Base-by-base conservation (phyloP, 2,113 vertebrate genomes). In the Addax nasomaculatus region DNA sequence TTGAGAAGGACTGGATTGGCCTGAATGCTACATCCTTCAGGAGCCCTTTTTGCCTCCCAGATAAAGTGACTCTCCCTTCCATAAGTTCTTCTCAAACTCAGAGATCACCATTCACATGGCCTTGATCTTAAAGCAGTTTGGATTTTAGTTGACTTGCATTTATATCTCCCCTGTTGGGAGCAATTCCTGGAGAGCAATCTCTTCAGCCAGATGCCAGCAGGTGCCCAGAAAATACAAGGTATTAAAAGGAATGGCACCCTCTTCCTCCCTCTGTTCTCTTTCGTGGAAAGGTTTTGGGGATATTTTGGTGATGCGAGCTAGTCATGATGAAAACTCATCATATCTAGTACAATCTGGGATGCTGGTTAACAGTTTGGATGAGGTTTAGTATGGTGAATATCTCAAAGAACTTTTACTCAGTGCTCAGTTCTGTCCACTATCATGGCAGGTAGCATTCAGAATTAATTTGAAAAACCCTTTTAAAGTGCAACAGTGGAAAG, bases 1-100 rank as follows among this genome's bases (percentile, higher is more conserved):
- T 30, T 2, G 36, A 85, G 47, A 49, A 45, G 11, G 19, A 7
- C 23, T 27, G 45, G 30, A 8, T 62, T 83, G 25, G 47, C 27
- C 27, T 30, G 2, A 33, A 4, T 3, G 51, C 15, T 12, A 13
- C 3, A 2, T 33, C 49, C 36, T 67, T 62, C 49, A 12, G 0
- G 33, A 87, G 29, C 30, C 78, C 27, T 51, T 33, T 45, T 53
- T 85, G 43, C 47, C 47, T 76, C 30, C 47, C 33, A 17, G 25
- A 14, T 23, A 27, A 53, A 93, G 53, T 43, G 51, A 36, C 14
- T 58, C 43, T 49, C 25, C n/a, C 73, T 49, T 60, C 79, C 7
- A 0, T 10, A 8, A n/a, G n/a, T 60, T 73, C 33, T 36, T n/a
- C 53, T 33, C 33, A 51, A 5, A 87, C 29, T 33, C 39, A 2